Percentiles rank a stretch among this genome's conserved stretches.
These are phyloP conservation scores for Acanthosepion pharaonis DNA, from an alignment of 2,888 invertebrate genomes.

Conservation along the genomic window DNA sequence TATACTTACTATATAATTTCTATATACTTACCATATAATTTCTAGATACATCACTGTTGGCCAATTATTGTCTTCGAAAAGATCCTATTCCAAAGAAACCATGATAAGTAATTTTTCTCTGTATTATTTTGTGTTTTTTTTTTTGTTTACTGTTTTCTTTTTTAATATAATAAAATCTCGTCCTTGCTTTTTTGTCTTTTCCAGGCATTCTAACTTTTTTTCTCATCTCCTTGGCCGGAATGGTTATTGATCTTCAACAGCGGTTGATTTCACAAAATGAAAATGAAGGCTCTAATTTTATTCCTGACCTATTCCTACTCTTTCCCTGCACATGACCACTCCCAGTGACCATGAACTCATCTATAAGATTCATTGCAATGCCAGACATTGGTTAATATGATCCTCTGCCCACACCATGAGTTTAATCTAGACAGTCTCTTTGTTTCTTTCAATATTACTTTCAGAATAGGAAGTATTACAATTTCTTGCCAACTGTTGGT, in stretches of 20 bases:
- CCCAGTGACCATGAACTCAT: not conserved
- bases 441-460: not conserved
- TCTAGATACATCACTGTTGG: no score
- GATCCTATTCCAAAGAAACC: no score
- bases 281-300: not conserved
- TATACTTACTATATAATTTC: no score
- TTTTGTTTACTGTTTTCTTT: not conserved
- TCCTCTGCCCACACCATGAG: not conserved
- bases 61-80: no score
- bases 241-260: not conserved
- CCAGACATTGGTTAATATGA: not conserved
- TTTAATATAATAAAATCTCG: not conserved
- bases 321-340: not conserved
- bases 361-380: not conserved
- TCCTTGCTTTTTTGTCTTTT: constrained; percentile 18
- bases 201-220: not conserved
- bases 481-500: no score
- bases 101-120: no score
- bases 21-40: no score
- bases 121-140: no score
- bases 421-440: no score
- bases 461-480: no score
- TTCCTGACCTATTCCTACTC: not conserved
- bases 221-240: not conserved
- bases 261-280: not conserved